phyloP scores from a whole-genome alignment of 2,113 vertebrate genomes.

The Agapornis roseicollis region DNA sequence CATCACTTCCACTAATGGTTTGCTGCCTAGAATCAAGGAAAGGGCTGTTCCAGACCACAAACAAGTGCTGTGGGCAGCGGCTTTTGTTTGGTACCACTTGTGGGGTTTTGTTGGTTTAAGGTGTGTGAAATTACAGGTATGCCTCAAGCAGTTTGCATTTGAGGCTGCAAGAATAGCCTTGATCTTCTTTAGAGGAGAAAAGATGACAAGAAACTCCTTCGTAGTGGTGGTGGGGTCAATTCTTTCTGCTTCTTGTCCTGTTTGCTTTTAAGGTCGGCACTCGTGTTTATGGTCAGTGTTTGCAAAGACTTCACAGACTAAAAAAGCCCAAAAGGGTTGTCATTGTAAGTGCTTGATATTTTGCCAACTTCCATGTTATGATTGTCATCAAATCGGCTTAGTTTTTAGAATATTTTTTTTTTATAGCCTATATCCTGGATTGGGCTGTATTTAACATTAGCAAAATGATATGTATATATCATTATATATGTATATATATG shows the following conservation, averaged over 20 bases:
- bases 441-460: not conserved
- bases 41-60: not conserved
- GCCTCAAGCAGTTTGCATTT: not conserved
- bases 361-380: not conserved
- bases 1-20: not conserved
- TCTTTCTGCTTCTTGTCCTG: not conserved
- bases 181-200: not conserved
- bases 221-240: not conserved
- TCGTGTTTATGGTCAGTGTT: not conserved
- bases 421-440: not conserved
- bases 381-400: not conserved
- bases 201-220: not conserved
- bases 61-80: not conserved
- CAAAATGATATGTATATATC: not conserved
- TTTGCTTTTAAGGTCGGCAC: not conserved
- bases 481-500: rapidly evolving
- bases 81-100: not conserved
- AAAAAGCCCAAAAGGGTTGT: not conserved
- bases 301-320: not conserved
- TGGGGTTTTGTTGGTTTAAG: not conserved
- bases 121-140: not conserved
- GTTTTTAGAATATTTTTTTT: not conserved
- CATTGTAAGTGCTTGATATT: not conserved
- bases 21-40: not conserved
- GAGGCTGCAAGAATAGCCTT: not conserved